Base-by-base conservation (phyloP, 1,140 invertebrate genomes). In the Caligus rogercresseyi region DNA sequence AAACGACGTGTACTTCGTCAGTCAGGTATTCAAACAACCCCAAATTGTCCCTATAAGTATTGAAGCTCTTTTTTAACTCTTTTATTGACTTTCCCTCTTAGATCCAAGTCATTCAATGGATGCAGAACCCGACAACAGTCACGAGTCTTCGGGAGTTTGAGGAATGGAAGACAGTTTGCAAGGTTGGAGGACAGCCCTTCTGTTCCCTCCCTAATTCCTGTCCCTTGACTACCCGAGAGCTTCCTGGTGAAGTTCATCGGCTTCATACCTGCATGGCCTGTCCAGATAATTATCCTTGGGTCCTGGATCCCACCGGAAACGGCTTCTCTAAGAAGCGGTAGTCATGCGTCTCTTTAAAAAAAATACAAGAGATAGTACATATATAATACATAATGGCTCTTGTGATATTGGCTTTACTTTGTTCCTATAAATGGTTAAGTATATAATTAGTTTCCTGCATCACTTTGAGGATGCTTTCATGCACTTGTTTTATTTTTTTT, bases 221-320 rank as follows among this genome's bases (percentile, higher is more conserved):
- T 63, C 64, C 65, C 19, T 56, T 66, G 31, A 66, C 66, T 61
- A 64, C 67, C 18, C 57, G 66, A 23, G 89, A 93, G 75, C 74
- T 93, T 66, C 88, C 89, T 54, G 89, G 89, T 64, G 89, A 94
- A 74, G 92, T 87, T 25, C 79, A 92, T 23, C 82, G 88, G 71
- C 78, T 94, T 52, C 91, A 92, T 76, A 93, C 89, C 51, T 94
- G 89, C 72, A 87, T 90, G 83, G 88, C 92, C 73, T 94, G 89
- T 72, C 89, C 89, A 55, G 87, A 89, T 69, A 90, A 92, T 73
- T 94, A 94, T 71, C 89, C 89, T 21, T 94, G 89, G 89, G 83
- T 94, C 69, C 78, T 90, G 67, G 89, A 94, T 75, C 89, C 89
- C 61, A 91, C 88, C 67, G 89, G 89, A 67, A 87, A 92, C 76